phyloP scores from a whole-genome alignment of 2,888 invertebrate species.

The Andrena haemorrhoa region DNA sequence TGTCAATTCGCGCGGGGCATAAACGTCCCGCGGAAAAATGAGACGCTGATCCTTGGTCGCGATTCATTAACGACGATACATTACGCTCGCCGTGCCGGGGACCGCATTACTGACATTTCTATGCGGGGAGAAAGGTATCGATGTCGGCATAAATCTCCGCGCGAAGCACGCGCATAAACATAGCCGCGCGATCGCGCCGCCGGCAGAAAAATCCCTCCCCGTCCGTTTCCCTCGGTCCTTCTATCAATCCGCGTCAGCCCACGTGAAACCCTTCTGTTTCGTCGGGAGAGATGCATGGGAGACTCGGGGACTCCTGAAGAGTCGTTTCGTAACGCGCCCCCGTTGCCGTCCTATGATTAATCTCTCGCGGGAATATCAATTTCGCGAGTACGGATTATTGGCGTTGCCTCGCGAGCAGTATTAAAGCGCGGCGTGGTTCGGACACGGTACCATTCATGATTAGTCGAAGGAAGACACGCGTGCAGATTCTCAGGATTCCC shows the following conservation, averaged over 20 bases:
- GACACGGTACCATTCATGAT: too few relatives aligned
- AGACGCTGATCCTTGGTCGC: slow-evolving; percentile 49
- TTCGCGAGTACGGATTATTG: slow-evolving; percentile 35
- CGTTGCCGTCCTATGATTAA: slow-evolving; percentile 12
- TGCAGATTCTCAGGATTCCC: too few relatives aligned
- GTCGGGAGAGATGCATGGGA: not conserved
- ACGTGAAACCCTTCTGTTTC: slow-evolving; percentile 11
- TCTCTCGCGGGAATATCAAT: slow-evolving; percentile 28
- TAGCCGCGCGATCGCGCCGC: slow-evolving; percentile 55
- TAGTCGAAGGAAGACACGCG: too few relatives aligned
- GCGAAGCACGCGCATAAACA: slow-evolving; percentile 61
- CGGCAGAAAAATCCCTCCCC: slow-evolving; percentile 48
- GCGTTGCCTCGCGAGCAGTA: slow-evolving; percentile 22
- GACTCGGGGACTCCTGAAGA: not conserved
- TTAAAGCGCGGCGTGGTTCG: not conserved
- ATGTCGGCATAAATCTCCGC: slow-evolving; percentile 67
- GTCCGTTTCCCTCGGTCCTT: slow-evolving; percentile 41
- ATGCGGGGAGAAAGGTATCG: slow-evolving; percentile 70
- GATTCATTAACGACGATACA: slow-evolving; percentile 68
- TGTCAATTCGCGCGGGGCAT: slow-evolving; percentile 37
- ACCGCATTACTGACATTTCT: slow-evolving; percentile 68
- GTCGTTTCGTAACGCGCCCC: not conserved
- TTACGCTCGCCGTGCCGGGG: slow-evolving; percentile 32
- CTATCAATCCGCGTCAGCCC: slow-evolving; percentile 47
- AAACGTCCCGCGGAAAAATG: slow-evolving; percentile 56